Evolutionary conservation across 1,140 invertebrate genomes (phyloP), one percentile per base, ranked within the genome.

Genomic region (Oryzaephilus surinamensis): DNA sequence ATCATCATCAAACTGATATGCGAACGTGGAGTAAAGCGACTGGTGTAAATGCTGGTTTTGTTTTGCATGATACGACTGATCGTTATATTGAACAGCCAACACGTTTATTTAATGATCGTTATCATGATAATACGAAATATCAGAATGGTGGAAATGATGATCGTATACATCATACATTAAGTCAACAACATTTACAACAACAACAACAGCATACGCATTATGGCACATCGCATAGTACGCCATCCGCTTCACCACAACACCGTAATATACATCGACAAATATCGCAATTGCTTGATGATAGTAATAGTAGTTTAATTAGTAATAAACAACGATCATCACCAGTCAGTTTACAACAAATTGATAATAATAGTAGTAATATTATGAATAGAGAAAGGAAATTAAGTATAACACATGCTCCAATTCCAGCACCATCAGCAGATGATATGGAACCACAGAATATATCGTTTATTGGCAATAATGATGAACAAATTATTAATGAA

Each of bases 371-470:
- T n/a, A 34, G 42, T 12, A 17, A 27, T 38, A 15, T n/a, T n/a
- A 16, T 7, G 35, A n/a, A 40, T 50, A 16, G 18, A 52, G 32
- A 64, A 67, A 43, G 61, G 45, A 30, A n/a, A n/a, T n/a, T n/a
- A n/a, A 62, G 63, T 50, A 55, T 67, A 4, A 63, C 70, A 7
- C 76, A 79, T 43, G 69, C 70, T 7, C 71, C 74, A 7, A 67
- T 79, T 32, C 72, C 74, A 39, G 68, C 74, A 39, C 76, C 80
- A 42, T 63, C 79, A 49, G 72, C 71, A 27, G 82, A 85, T 58
- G 83, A 86, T 50, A 86, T 88, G 83, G 86, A 88, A 54, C 87
- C 87, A 6, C 87, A 92, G 62, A 89, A 84, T 67, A 89, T 91
- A 48, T 91, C 86, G 18, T 93, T 91, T 56, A 90, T 90, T 49